A percentile compares a stretch with the other conserved stretches of the same genome.
Conservation (phyloP, 2,113 vertebrate genomes). For the Halichoerus grypus region DNA sequence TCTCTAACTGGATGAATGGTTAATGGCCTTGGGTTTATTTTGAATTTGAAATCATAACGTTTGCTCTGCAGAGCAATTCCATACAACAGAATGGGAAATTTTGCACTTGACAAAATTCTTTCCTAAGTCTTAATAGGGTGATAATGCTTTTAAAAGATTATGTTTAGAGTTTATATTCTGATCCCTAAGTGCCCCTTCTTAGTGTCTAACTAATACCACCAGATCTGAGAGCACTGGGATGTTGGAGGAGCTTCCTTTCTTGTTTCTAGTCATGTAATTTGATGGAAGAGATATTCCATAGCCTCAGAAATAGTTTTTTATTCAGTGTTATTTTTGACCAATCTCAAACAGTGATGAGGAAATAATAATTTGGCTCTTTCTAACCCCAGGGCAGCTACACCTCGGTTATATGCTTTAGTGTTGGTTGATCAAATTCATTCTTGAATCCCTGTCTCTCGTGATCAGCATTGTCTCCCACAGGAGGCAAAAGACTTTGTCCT, state of each 20-base stretch:
- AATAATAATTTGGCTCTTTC: neutral
- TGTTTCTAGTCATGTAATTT: conserved; percentile 19
- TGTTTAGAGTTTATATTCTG: neutral
- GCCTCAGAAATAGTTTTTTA: neutral
- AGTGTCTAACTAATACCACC: neutral
- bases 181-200: neutral
- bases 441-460: neutral
- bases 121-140: neutral
- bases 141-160: neutral
- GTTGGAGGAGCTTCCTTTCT: neutral
- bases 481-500: neutral
- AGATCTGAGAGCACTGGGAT: neutral
- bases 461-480: neutral
- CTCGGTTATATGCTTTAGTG: neutral
- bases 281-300: conserved; percentile 23
- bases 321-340: neutral
- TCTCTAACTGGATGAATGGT: neutral
- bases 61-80: conserved; percentile 39
- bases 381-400: neutral
- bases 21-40: conserved; percentile 57
- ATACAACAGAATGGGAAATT: neutral
- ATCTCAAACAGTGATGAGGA: neutral
- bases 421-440: neutral
- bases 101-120: neutral
- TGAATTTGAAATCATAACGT: neutral